phyloP scores from a whole-genome alignment of 2,113 vertebrate species.

The Marmota monax region DNA sequence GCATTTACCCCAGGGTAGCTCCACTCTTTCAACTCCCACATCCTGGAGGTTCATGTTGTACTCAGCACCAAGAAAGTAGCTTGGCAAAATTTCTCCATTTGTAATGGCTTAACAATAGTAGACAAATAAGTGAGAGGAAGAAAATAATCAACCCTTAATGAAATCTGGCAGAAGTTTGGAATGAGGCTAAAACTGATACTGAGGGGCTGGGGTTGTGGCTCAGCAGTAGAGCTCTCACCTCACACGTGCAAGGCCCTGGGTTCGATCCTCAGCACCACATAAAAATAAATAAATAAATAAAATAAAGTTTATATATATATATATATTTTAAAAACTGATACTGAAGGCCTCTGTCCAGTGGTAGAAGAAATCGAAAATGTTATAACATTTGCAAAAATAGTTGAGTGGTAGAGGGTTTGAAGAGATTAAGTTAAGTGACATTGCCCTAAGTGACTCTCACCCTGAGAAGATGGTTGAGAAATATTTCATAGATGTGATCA shows the following conservation, averaged over 20 bases:
- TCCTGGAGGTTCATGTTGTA: neutral
- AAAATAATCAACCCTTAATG: neutral
- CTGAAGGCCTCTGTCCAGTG: neutral
- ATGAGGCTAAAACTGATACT: conserved; percentile 17
- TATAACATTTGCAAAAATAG: neutral
- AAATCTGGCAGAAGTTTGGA: conserved; percentile 5
- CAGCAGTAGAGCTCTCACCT: too few species aligned
- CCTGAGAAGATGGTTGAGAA: conserved; percentile 37
- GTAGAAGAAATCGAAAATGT: conserved; percentile 51
- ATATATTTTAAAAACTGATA: neutral
- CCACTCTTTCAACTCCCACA: neutral
- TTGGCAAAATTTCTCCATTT: conserved; percentile 6
- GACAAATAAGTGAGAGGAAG: neutral
- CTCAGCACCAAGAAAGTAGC: neutral
- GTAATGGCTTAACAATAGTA: neutral
- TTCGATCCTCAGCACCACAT: too few species aligned
- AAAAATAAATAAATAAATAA: too few species aligned
- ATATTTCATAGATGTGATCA: conserved; percentile 40
- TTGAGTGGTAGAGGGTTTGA: conserved; percentile 8
- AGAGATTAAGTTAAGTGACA: conserved; percentile 1
- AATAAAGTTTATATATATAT: too few species aligned
- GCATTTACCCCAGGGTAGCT: accelerated
- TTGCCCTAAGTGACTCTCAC: conserved; percentile 15
- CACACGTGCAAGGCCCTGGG: too few species aligned
- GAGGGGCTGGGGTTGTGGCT: neutral